Conservation (phyloP, 1,140 invertebrate species). For the Bombus picipes region DNA sequence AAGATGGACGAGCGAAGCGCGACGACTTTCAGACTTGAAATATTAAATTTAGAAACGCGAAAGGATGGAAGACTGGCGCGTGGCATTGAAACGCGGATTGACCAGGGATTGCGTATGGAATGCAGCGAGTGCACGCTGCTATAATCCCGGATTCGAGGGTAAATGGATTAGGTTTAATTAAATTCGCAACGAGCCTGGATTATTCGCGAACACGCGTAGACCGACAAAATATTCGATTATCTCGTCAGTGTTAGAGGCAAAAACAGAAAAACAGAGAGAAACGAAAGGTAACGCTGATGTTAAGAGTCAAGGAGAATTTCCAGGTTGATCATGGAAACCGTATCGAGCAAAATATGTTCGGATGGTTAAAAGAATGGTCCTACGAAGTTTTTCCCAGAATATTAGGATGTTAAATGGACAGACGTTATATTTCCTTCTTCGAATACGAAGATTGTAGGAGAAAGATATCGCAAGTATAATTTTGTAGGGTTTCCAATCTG, state of each 20-base stretch:
- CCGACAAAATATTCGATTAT: constrained; percentile 34
- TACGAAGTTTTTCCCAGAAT: neutral
- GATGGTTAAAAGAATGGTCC: neutral
- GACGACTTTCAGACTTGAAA: neutral
- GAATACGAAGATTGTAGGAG: too few relatives aligned
- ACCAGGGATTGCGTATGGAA: constrained; percentile 11
- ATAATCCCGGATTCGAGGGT: constrained; percentile 36
- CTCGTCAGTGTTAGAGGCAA: neutral
- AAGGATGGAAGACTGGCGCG: constrained; percentile 9
- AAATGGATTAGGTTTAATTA: constrained; percentile 54
- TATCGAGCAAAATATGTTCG: neutral
- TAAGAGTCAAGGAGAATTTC: neutral
- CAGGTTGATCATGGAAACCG: neutral
- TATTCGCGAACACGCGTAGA: neutral
- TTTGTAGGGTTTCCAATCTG: too few relatives aligned
- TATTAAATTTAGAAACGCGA: constrained; percentile 50
- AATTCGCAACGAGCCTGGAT: constrained; percentile 31
- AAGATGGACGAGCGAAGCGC: neutral
- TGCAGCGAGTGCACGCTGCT: neutral
- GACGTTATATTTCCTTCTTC: too few relatives aligned
- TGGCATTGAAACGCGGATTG: constrained; percentile 40
- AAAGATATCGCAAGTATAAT: too few relatives aligned
- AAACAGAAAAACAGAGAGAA: neutral
- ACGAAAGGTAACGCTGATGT: neutral
- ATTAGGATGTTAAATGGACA: neutral